Evolutionary conservation across 2,113 vertebrate genomes (phyloP).

Genomic region (Psittacula cyanocephala): DNA sequence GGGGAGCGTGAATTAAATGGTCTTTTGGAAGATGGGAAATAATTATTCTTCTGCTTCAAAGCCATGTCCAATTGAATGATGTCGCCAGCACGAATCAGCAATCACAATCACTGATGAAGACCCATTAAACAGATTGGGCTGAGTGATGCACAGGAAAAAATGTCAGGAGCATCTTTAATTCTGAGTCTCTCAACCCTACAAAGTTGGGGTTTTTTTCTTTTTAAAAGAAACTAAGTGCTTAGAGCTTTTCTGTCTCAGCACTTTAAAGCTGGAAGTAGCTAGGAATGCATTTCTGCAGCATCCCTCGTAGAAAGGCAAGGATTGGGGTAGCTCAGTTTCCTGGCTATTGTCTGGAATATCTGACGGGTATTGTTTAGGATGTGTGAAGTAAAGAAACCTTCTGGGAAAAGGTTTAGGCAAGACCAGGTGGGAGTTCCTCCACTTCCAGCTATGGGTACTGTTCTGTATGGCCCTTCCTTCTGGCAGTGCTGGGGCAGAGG

Average conservation of each 20-base stretch:
- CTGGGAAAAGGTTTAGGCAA: not conserved
- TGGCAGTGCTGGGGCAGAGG: not conserved
- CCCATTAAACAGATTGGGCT: constrained; percentile 74
- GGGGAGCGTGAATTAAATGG: constrained; percentile 66
- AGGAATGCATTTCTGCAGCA: not conserved
- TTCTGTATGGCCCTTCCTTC: not conserved
- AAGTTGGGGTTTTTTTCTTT: not conserved
- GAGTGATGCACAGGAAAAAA: constrained; percentile 65
- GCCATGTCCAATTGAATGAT: constrained; percentile 70
- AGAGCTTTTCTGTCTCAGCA: not conserved
- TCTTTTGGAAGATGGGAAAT: constrained; percentile 69
- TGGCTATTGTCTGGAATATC: not conserved
- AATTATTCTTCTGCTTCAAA: constrained; percentile 75
- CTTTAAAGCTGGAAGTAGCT: constrained; percentile 1
- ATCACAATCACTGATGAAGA: constrained; percentile 66
- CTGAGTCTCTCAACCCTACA: constrained; percentile 35
- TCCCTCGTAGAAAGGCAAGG: not conserved
- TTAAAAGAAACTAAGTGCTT: not conserved
- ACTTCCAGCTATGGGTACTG: not conserved
- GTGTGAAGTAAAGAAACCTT: not conserved
- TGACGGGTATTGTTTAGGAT: not conserved
- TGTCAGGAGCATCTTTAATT: constrained; percentile 51
- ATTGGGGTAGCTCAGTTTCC: not conserved
- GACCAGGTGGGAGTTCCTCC: not conserved
- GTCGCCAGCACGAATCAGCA: constrained; percentile 67